phyloP scores from a whole-genome alignment of 2,113 vertebrate genomes.

The Colossoma macropomum region DNA sequence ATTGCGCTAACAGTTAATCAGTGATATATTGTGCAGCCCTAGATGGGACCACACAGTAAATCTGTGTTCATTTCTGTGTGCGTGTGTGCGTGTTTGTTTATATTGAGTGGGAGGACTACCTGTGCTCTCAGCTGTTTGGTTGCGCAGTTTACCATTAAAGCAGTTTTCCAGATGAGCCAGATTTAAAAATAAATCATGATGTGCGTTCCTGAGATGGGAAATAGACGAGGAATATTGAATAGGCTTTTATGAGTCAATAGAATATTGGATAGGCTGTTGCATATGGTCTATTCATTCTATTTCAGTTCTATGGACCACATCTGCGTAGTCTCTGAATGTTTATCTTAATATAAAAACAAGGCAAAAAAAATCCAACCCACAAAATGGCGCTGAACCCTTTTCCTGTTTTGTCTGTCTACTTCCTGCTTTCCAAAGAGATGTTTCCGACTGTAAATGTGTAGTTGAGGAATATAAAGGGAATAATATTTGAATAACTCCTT shows the following conservation, averaged over 20 bases:
- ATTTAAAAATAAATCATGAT: conserved; percentile 45
- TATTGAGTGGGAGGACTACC: conserved; percentile 16
- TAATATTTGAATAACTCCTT: conserved; percentile 46
- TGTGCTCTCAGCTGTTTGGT: conserved; percentile 14
- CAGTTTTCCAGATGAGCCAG: conserved; percentile 42
- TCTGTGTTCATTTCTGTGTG: conserved; percentile 16
- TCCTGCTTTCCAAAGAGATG: conserved; percentile 53
- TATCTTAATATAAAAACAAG: conserved; percentile 36
- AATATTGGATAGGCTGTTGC: conserved; percentile 39
- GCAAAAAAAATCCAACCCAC: conserved; percentile 13
- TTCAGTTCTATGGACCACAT: conserved; percentile 47
- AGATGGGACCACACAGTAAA: conserved; percentile 27
- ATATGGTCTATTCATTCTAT: conserved; percentile 43
- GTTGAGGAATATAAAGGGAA: conserved; percentile 45
- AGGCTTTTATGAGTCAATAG: conserved; percentile 36
- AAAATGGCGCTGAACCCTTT: conserved; percentile 36
- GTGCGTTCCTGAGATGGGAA: conserved; percentile 24
- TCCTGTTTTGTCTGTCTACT: conserved; percentile 48
- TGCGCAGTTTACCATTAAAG: conserved; percentile 31
- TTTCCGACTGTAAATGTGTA: conserved; percentile 46
- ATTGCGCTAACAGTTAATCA: background rate
- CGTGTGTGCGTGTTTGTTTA: conserved; percentile 16
- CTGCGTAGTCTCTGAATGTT: conserved; percentile 44
- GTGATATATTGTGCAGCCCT: background rate
- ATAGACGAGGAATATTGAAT: conserved; percentile 42